These are phyloP conservation scores for Glyptemys insculpta DNA, from an alignment of 2,797 vertebrate genomes.

Conservation along the genomic window DNA sequence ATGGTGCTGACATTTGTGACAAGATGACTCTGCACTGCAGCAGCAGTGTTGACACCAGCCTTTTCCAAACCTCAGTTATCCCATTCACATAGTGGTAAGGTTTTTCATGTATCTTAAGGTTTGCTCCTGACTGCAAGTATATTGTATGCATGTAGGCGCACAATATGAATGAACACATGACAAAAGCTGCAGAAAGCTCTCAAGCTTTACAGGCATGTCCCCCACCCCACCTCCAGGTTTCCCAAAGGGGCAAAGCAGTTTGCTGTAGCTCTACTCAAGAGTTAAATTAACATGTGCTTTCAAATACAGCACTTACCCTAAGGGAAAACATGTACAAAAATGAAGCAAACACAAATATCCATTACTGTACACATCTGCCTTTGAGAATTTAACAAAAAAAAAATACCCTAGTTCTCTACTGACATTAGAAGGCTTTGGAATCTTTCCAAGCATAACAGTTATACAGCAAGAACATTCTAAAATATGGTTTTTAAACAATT, in stretches of 20 bases:
- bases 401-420: conserved; percentile 1
- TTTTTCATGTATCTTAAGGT: not conserved
- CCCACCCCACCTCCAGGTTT: not conserved
- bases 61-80: conserved; percentile 7
- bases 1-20: not conserved
- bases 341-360: conserved; percentile 49
- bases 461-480: not conserved
- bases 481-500: conserved; percentile 28
- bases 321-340: conserved; percentile 60
- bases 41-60: not conserved
- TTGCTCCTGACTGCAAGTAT: not conserved
- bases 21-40: conserved; percentile 15
- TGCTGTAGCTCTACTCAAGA: conserved; percentile 37
- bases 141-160: conserved; percentile 15
- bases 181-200: conserved; percentile 15
- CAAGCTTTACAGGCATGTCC: conserved; percentile 27
- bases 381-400: not conserved
- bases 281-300: conserved; percentile 58
- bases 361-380: conserved; percentile 36
- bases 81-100: not conserved
- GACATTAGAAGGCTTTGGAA: conserved; percentile 5
- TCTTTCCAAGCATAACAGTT: conserved; percentile 50
- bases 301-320: conserved; percentile 53
- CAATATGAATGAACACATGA: conserved; percentile 33
- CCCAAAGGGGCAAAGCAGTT: conserved; percentile 27